A percentile compares a stretch with the other conserved stretches of the same genome.
Evolutionary conservation across 1,140 invertebrate genomes (phyloP).

Genomic region (Acromyrmex charruanus): DNA sequence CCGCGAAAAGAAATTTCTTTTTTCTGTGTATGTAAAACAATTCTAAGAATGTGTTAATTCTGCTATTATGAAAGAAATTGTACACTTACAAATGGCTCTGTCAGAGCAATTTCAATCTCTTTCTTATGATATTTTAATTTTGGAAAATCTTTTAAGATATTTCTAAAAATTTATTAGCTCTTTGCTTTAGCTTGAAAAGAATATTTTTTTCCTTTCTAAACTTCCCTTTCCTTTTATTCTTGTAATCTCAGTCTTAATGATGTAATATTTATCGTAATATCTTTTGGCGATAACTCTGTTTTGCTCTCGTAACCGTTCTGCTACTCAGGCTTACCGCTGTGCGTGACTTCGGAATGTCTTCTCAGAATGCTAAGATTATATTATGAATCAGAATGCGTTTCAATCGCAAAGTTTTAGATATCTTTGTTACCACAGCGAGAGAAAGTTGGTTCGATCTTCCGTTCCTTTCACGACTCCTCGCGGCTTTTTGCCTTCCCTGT

Average conservation of each 20-base stretch:
- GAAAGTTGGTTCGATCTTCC: constrained; percentile 39
- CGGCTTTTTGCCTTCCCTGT: background rate
- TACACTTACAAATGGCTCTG: background rate
- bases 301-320: constrained; percentile 2
- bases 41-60: background rate
- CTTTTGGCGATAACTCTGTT: background rate
- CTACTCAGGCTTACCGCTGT: background rate
- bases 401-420: constrained; percentile 12
- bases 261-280: background rate
- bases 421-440: constrained; percentile 47
- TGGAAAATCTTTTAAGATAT: background rate
- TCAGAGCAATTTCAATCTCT: background rate
- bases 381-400: constrained; percentile 20
- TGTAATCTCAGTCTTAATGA: background rate
- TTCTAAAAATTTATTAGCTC: background rate
- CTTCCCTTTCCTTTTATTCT: background rate
- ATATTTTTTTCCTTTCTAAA: background rate
- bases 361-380: constrained; percentile 26
- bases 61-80: background rate
- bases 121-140: background rate
- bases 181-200: background rate
- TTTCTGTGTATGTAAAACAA: background rate
- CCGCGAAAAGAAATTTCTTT: background rate
- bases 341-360: background rate
- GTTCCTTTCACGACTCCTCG: constrained; percentile 38